phyloP scores from a whole-genome alignment of 2,888 invertebrate species.

The Acleris emargana region DNA sequence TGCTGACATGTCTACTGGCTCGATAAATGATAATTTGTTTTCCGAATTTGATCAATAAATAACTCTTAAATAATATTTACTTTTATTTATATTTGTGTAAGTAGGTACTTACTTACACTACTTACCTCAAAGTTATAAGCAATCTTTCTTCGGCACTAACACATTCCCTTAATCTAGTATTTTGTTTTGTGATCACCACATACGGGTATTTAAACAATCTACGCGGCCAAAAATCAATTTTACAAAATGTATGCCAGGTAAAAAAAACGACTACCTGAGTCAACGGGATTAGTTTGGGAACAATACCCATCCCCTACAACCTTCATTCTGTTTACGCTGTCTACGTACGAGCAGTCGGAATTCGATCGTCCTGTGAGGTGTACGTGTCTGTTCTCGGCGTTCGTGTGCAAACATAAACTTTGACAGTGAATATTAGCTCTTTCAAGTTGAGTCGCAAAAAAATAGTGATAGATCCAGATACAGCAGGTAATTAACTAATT shows the following conservation, averaged over 20 bases:
- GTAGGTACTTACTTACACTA: background rate
- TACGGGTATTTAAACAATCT: background rate
- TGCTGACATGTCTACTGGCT: too few species aligned
- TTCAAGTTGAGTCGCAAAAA: background rate
- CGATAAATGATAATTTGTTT: too few species aligned
- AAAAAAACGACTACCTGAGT: background rate
- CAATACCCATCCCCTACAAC: background rate
- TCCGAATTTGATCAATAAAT: background rate
- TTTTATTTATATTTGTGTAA: background rate
- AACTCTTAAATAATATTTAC: background rate
- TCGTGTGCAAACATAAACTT: constrained; percentile 4
- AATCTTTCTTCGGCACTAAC: constrained; percentile 27
- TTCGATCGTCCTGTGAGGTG: background rate
- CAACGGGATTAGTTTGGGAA: constrained; percentile 3
- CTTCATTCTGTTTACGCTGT: background rate
- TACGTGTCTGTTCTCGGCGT: constrained; percentile 5
- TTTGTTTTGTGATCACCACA: background rate
- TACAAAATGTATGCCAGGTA: too few species aligned
- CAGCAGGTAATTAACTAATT: background rate
- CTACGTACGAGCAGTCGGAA: constrained; percentile 2
- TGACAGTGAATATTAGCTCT: background rate
- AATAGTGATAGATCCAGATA: constrained; percentile 1
- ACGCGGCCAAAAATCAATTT: too few species aligned
- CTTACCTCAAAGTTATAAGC: constrained; percentile 9
- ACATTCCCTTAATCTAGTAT: constrained; percentile 27